Evolutionary conservation across 2,888 invertebrate genomes (phyloP).

Genomic region (Chelonus formosanus): DNA sequence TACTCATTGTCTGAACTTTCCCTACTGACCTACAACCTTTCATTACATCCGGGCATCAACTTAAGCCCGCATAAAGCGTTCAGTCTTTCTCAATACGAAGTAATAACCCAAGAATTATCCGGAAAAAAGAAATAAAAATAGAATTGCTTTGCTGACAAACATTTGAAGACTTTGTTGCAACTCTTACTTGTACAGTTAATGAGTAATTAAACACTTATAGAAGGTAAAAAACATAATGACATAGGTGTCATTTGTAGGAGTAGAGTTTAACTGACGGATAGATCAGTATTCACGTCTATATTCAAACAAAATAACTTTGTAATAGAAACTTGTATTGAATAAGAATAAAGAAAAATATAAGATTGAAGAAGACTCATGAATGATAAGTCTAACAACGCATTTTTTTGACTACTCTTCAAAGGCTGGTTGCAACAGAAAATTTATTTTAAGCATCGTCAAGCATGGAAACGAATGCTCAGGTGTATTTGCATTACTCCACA

Average conservation of each 20-base stretch:
- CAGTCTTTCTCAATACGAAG: conserved; percentile 13
- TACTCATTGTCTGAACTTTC: conserved; percentile 15
- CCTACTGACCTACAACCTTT: conserved; percentile 24
- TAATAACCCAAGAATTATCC: conserved; percentile 7
- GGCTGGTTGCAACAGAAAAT: conserved; percentile 30
- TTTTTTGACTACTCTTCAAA: not conserved
- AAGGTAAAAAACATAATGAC: too few species aligned
- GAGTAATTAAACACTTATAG: too few species aligned
- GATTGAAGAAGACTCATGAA: too few species aligned
- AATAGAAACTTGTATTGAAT: not conserved
- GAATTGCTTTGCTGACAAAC: too few species aligned
- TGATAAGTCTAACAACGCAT: too few species aligned
- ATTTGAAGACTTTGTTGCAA: too few species aligned
- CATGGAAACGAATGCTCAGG: conserved; percentile 43
- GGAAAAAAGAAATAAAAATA: too few species aligned
- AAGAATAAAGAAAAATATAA: not conserved
- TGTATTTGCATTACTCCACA: conserved; percentile 28
- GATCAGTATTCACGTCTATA: too few species aligned
- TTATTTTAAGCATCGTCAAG: conserved; percentile 46
- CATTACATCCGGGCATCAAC: conserved; percentile 22
- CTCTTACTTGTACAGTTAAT: too few species aligned
- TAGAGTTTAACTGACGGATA: too few species aligned
- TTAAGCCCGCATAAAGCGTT: conserved; percentile 37
- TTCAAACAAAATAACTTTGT: too few species aligned
- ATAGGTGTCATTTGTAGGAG: too few species aligned